Evolutionary conservation across 2,113 vertebrate genomes (phyloP).

Genomic region (Astur gentilis): DNA sequence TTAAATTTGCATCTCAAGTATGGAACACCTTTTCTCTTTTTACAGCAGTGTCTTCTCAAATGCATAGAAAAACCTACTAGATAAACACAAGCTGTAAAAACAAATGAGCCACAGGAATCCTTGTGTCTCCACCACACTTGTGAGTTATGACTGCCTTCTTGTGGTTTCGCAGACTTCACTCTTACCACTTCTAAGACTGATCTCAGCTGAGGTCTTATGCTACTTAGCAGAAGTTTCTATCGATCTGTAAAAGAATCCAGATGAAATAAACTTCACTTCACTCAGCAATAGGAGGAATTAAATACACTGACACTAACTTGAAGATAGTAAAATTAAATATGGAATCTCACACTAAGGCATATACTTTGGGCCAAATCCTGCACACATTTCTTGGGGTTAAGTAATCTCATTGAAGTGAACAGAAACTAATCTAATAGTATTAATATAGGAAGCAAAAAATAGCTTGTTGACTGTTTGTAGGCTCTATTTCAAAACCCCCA

Average conservation of each 20-base stretch:
- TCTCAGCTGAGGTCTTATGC: not conserved
- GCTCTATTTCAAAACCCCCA: not conserved
- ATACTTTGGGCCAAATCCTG: not conserved
- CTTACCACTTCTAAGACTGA: slow-evolving; percentile 16
- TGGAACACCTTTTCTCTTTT: not conserved
- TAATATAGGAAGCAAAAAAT: not conserved
- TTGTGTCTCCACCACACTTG: not conserved
- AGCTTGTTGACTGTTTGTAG: not conserved
- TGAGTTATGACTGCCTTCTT: slow-evolving; percentile 27
- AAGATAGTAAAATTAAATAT: not conserved
- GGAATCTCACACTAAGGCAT: not conserved
- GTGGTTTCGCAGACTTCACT: not conserved
- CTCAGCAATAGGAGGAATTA: not conserved
- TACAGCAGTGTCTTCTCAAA: not conserved
- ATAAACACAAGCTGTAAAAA: not conserved
- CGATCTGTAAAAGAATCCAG: not conserved
- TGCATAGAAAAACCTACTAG: not conserved
- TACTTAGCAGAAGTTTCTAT: not conserved
- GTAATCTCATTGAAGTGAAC: not conserved
- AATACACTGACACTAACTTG: not conserved
- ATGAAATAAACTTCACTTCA: not conserved
- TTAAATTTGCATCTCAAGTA: not conserved
- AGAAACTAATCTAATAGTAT: not conserved
- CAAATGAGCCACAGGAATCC: not conserved
- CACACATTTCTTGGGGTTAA: not conserved